These are phyloP conservation scores for Drosophila ambigua DNA, from an alignment of 1,140 invertebrate species.

Conservation along the genomic window DNA sequence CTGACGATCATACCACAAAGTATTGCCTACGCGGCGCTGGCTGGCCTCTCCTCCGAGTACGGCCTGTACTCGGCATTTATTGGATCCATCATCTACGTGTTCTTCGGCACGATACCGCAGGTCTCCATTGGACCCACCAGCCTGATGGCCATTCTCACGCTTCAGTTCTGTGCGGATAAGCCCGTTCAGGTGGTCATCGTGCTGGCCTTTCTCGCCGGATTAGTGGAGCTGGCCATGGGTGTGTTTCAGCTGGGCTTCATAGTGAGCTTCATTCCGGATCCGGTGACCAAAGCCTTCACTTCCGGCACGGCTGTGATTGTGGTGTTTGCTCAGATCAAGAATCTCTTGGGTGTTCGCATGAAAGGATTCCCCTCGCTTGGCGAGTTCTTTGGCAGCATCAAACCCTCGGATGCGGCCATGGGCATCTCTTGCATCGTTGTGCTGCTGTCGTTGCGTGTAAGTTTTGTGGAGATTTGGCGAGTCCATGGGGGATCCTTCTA, in stretches of 20 bases:
- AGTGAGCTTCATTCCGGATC: constrained; percentile 96
- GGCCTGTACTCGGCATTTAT: constrained; percentile 84
- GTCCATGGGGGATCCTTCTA: background rate
- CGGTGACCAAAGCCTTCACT: constrained; percentile 96
- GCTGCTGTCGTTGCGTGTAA: constrained; percentile 89
- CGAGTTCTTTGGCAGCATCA: constrained; percentile 87
- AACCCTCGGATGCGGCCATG: constrained; percentile 87
- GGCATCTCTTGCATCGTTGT: constrained; percentile 89
- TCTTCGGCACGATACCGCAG: constrained; percentile 95
- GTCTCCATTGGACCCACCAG: constrained; percentile 96
- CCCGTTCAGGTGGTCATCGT: constrained; percentile 91
- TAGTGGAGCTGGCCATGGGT: constrained; percentile 91
- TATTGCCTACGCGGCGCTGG: constrained; percentile 91
- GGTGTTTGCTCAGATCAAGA: constrained; percentile 93
- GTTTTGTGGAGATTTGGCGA: constrained; percentile 41
- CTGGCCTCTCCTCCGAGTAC: constrained; percentile 89
- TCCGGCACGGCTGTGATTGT: constrained; percentile 97
- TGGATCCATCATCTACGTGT: constrained; percentile 92
- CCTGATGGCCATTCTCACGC: constrained; percentile 90
- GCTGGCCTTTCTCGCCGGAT: constrained; percentile 90
- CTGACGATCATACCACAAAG: constrained; percentile 93
- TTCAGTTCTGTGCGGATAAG: constrained; percentile 89
- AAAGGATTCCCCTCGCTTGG: constrained; percentile 89
- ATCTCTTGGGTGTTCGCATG: constrained; percentile 90
- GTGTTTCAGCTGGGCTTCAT: constrained; percentile 88